Base-by-base conservation (phyloP, 2,888 invertebrate species). In the Myopa tessellatipennis region DNA sequence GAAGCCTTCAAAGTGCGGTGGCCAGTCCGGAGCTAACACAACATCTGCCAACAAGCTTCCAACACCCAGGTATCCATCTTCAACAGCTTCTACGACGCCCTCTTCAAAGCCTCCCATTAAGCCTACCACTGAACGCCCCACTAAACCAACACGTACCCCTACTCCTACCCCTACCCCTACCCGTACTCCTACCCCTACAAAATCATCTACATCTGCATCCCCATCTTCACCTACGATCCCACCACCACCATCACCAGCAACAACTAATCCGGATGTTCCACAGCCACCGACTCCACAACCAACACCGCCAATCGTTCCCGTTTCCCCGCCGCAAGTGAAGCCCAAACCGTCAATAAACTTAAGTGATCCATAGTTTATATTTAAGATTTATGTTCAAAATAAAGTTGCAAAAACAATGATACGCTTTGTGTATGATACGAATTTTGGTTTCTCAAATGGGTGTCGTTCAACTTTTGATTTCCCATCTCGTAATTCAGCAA, bases 261-360 rank as follows among this genome's bases (percentile, higher is more conserved):
- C 79, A 8, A 10, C 58, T 10, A 79, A 78, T 3, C 73, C 80
- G 38, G 61, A 77, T 70, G 70, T 81, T 4, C 82, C 83, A 6
- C 77, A 81, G 16, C 87, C 88, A 60, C 79, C 82, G 8, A 81
- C 82, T 4, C 83, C 85, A 36, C 34, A 52, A 1, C 85, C 85
- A 12, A 87, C 86, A n/a, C 83, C 83, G 58, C 83, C 82, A 7
- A 40, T 71, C 6, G 75, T 81, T 55, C 73, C 77, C n/a, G 65
- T 61, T 16, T 16, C 63, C 1, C 82, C 83, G 34, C 81, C 80
- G 26, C 7, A n/a, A 6, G n/a, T 63, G 12, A 18, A 73, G 38
- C 52, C 52, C 12, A 72, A 4, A 38, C 40, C 72, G n/a, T 5
- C 58, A n/a, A 0, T 4, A 18, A 6, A 8, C n/a, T 38, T 8